phyloP scores from a whole-genome alignment of 2,888 invertebrate species.

The Agrotis clavis region DNA sequence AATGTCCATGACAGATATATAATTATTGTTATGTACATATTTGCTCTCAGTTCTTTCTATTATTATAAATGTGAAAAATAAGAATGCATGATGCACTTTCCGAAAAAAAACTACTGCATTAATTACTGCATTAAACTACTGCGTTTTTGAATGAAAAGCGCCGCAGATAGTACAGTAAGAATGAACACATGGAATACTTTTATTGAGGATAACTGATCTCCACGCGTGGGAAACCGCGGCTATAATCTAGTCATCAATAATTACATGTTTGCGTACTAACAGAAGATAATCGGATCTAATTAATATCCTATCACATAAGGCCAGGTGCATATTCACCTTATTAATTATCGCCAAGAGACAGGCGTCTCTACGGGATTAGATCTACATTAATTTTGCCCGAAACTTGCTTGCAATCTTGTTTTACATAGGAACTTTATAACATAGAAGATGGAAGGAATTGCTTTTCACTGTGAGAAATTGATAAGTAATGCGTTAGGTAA shows the following conservation, averaged over 20 bases:
- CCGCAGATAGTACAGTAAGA: no score
- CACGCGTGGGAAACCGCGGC: no score
- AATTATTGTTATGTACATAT: no score
- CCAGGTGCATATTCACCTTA: conserved; percentile 46
- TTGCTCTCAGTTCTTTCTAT: no score
- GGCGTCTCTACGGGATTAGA: conserved; percentile 36
- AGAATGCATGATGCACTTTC: no score
- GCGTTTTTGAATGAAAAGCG: no score
- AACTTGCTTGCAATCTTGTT: conserved; percentile 33
- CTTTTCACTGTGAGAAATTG: neutral
- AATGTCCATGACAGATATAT: no score
- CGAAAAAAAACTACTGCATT: no score
- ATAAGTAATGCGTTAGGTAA: conserved; percentile 5
- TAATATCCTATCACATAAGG: conserved; percentile 17
- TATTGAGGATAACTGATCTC: no score
- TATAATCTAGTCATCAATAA: conserved; percentile 8
- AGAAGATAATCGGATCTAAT: conserved; percentile 19
- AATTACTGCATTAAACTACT: no score
- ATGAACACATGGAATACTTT: no score
- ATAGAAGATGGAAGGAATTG: neutral
- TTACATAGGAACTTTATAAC: conserved; percentile 35
- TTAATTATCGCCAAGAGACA: conserved; percentile 57
- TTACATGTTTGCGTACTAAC: conserved; percentile 14
- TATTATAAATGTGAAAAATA: no score
- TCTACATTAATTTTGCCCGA: conserved; percentile 46